phyloP scores from a whole-genome alignment of 1,140 invertebrate genomes.

The Sinella curviseta region DNA sequence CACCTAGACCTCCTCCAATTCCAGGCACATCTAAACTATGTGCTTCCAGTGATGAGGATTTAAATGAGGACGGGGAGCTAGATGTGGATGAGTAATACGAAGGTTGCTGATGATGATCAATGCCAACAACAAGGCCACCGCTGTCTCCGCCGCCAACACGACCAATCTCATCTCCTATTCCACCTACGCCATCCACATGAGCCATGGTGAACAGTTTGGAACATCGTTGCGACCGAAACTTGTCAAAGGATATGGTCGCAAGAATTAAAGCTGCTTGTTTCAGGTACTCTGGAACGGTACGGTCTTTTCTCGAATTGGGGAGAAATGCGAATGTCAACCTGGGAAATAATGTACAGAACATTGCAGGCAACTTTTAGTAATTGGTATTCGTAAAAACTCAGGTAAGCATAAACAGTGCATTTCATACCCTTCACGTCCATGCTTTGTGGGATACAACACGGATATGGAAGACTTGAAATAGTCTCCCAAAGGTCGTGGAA shows the following conservation, averaged over 20 bases:
- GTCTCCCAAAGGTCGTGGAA: neutral
- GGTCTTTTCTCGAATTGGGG: slow-evolving; percentile 36
- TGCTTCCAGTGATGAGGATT: slow-evolving; percentile 32
- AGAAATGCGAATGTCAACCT: slow-evolving; percentile 21
- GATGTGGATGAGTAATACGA: neutral
- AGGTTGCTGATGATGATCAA: slow-evolving; percentile 12
- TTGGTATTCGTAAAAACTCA: neutral
- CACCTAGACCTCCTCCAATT: neutral
- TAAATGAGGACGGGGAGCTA: slow-evolving; percentile 19
- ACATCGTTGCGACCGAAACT: slow-evolving; percentile 27
- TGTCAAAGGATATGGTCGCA: neutral
- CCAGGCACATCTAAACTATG: slow-evolving; percentile 29
- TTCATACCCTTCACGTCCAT: slow-evolving; percentile 5
- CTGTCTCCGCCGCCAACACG: neutral
- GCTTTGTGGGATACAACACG: neutral
- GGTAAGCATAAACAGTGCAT: neutral
- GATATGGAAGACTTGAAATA: neutral
- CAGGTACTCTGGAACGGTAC: slow-evolving; percentile 27
- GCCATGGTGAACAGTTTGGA: slow-evolving; percentile 21
- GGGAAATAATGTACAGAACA: neutral
- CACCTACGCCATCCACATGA: neutral
- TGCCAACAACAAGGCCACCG: neutral
- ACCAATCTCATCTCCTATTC: neutral
- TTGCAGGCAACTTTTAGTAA: neutral
- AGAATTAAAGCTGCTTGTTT: slow-evolving; percentile 30